A percentile compares a stretch with the other conserved stretches of the same genome.
These are phyloP conservation scores for Nomada ferruginata DNA, from an alignment of 2,888 invertebrate species.

Conservation along the genomic window DNA sequence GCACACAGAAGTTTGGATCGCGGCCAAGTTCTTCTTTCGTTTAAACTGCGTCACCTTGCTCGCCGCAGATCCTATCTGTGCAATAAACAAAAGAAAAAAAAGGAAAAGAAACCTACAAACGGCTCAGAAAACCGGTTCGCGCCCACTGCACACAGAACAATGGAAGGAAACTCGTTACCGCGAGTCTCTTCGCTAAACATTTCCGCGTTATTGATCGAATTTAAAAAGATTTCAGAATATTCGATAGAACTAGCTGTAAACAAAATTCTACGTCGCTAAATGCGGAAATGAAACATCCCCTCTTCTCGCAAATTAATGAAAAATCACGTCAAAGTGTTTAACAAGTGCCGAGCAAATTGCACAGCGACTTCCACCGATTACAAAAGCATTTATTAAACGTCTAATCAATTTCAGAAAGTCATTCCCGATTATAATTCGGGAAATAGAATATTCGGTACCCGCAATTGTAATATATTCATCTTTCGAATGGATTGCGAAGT, in stretches of 20 bases:
- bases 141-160: neutral
- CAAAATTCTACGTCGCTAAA: neutral
- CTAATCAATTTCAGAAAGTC: neutral
- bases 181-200: too few species aligned
- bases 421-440: neutral
- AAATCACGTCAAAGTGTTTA: neutral
- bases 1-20: conserved; percentile 39
- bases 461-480: neutral
- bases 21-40: conserved; percentile 42
- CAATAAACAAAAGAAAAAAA: neutral
- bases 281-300: neutral
- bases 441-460: neutral
- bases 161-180: neutral
- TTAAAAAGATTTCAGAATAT: too few species aligned
- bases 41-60: conserved; percentile 10
- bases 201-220: neutral
- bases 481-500: neutral
- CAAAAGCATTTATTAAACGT: neutral
- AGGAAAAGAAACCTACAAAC: neutral
- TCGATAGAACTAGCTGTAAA: neutral
- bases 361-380: neutral
- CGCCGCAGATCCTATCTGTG: neutral
- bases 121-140: neutral
- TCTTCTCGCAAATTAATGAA: too few species aligned
- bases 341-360: neutral